Percentiles rank a stretch among this genome's conserved stretches.
Evolutionary conservation across 2,797 vertebrate species (phyloP).

Genomic region (Babyrousa celebensis): DNA sequence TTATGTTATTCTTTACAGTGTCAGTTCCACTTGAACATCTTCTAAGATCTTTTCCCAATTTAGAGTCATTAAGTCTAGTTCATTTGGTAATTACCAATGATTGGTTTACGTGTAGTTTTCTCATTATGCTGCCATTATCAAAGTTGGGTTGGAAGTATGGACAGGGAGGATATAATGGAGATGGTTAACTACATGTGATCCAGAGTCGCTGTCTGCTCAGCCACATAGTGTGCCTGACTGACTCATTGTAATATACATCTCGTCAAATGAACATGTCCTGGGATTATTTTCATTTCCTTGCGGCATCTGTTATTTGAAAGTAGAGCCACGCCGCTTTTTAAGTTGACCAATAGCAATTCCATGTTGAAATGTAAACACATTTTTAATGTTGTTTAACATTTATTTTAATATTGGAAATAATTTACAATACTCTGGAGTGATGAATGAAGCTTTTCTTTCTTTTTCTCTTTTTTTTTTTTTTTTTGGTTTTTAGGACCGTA

Average conservation of each 20-base stretch:
- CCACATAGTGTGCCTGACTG: background rate
- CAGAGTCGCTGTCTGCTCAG: background rate
- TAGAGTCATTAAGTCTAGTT: background rate
- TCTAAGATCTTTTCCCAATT: background rate
- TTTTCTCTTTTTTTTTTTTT: too few species aligned
- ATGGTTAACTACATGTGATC: background rate
- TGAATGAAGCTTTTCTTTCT: slow-evolving; percentile 14
- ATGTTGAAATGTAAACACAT: slow-evolving; percentile 7
- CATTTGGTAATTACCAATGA: background rate
- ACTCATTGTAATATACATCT: background rate
- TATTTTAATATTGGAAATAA: slow-evolving; percentile 56
- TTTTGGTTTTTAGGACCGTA: too few species aligned
- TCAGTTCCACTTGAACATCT: background rate
- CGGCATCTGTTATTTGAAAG: background rate
- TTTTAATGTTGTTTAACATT: slow-evolving; percentile 45
- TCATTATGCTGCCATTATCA: background rate
- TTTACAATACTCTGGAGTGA: slow-evolving; percentile 18
- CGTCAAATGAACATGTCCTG: background rate
- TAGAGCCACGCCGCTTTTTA: background rate
- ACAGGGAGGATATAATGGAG: background rate
- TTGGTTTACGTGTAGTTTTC: slow-evolving; percentile 12
- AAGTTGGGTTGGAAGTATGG: background rate
- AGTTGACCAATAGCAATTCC: background rate
- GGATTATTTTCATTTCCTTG: background rate
- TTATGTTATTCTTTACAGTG: background rate